These are phyloP conservation scores for Sceloporus tristichus DNA, from an alignment of 2,113 vertebrate genomes.

Conservation along the genomic window DNA sequence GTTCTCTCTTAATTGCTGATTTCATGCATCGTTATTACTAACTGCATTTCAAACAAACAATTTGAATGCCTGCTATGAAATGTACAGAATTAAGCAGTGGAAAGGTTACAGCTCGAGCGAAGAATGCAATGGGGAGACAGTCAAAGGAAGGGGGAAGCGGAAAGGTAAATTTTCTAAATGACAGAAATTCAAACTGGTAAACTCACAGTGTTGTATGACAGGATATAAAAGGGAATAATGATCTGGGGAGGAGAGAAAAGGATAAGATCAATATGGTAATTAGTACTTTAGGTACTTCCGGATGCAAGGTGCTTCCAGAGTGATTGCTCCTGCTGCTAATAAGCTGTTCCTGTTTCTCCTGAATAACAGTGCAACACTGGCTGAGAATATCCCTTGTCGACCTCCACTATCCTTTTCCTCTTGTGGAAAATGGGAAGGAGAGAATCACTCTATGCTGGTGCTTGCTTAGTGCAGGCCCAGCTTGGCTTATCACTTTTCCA, in stretches of 20 bases:
- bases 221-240: not conserved
- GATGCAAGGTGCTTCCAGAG: not conserved
- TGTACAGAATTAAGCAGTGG: not conserved
- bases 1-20: slow-evolving; percentile 20
- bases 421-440: no score
- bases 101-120: not conserved
- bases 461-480: no score
- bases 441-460: no score
- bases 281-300: not conserved
- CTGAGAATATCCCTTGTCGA: no score
- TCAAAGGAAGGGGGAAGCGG: not conserved
- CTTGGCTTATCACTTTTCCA: no score
- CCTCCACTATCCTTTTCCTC: no score
- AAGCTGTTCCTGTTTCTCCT: not conserved
- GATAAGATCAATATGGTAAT: not conserved
- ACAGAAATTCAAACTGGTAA: not conserved
- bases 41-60: not conserved
- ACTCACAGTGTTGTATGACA: not conserved
- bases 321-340: not conserved
- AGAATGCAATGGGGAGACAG: not conserved
- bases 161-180: not conserved
- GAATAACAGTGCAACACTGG: not conserved
- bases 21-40: slow-evolving; percentile 24
- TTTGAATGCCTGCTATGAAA: slow-evolving; percentile 19
- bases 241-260: no score